A percentile compares a stretch with the other conserved stretches of the same genome.
Evolutionary conservation across 2,113 vertebrate genomes (phyloP).

Genomic region (Dromas ardeola): DNA sequence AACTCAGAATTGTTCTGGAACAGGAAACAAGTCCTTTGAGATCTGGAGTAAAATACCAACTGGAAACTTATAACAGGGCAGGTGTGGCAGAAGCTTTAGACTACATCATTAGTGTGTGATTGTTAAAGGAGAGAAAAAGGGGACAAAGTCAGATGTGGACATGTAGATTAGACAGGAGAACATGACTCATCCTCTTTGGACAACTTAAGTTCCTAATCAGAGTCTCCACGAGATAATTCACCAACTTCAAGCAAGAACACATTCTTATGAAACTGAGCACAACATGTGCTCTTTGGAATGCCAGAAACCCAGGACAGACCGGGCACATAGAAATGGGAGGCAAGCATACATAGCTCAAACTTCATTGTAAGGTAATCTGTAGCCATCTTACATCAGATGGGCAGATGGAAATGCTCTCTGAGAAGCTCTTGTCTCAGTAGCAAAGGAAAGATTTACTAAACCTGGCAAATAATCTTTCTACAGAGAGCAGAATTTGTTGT

Average conservation of each 20-base stretch:
- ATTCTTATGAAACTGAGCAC: neutral
- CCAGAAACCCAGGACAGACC: neutral
- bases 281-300: neutral
- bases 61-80: neutral
- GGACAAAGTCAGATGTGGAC: neutral
- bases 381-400: neutral
- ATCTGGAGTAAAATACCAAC: neutral
- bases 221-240: neutral
- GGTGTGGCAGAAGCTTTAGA: neutral
- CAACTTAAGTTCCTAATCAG: slow-evolving; percentile 7
- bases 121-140: neutral
- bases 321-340: neutral
- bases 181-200: neutral
- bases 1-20: neutral
- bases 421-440: neutral
- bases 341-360: neutral
- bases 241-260: neutral
- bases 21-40: neutral
- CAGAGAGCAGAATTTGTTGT: neutral
- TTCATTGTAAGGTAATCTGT: neutral
- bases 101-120: neutral
- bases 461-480: neutral
- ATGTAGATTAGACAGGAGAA: neutral
- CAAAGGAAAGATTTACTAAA: neutral
- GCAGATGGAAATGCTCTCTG: neutral